A percentile compares a stretch with the other conserved stretches of the same genome.
These are phyloP conservation scores for Nasonovia ribisnigri DNA, from an alignment of 2,888 invertebrate species.

Conservation along the genomic window DNA sequence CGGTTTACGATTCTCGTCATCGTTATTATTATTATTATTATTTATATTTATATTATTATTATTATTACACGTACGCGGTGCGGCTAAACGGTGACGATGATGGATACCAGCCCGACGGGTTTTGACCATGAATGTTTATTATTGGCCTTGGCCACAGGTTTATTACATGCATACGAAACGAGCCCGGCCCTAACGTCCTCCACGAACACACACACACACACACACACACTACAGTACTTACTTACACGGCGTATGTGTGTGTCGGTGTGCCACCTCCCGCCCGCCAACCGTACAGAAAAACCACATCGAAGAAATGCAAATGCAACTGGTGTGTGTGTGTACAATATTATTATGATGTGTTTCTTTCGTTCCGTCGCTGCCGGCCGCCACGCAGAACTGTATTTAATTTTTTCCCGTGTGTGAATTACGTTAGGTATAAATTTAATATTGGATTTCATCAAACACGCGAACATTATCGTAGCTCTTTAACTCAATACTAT, in stretches of 20 bases:
- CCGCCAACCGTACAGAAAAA: background rate
- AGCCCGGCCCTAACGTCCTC: constrained; percentile 55
- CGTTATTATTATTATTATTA: background rate
- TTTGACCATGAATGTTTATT: constrained; percentile 57
- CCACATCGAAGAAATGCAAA: constrained; percentile 56
- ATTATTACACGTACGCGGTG: background rate
- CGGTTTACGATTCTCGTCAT: constrained; percentile 15
- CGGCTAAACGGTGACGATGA: constrained; percentile 47
- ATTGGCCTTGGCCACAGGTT: constrained; percentile 55
- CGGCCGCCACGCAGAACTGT: background rate
- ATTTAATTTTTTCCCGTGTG: background rate
- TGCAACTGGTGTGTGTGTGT: constrained; percentile 44
- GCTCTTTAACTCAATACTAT: background rate
- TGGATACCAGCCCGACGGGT: constrained; percentile 54
- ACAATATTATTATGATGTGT: background rate
- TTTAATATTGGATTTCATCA: background rate
- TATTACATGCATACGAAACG: constrained; percentile 57
- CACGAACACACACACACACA: background rate
- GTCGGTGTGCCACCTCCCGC: background rate
- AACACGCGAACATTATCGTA: background rate
- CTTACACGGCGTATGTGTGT: background rate
- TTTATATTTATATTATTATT: background rate
- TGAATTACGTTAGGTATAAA: background rate
- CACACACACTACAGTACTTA: background rate
- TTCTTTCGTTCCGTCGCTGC: background rate